These are phyloP conservation scores for Delphinapterus leucas DNA, from an alignment of 2,113 vertebrate genomes.

Conservation along the genomic window DNA sequence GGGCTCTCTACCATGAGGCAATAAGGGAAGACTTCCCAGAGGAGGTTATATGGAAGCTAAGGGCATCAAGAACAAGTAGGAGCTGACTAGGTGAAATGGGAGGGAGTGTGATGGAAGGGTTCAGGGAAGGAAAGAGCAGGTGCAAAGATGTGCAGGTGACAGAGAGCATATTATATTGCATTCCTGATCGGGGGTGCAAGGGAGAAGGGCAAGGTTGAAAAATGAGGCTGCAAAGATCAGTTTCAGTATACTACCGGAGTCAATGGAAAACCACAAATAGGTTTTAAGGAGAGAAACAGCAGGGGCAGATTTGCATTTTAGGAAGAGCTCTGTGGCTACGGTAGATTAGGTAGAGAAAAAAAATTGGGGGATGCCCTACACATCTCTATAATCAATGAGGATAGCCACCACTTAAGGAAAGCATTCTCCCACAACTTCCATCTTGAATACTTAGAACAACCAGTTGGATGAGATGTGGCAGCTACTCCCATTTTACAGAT, in stretches of 20 bases:
- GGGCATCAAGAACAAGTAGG: not conserved
- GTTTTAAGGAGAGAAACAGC: not conserved
- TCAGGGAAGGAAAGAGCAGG: not conserved
- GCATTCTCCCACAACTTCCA: accelerated
- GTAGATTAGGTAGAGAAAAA: not conserved
- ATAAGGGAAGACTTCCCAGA: not conserved
- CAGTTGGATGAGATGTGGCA: not conserved
- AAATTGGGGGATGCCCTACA: not conserved
- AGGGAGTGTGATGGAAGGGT: not conserved
- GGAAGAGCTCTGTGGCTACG: not conserved
- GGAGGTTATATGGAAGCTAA: not conserved
- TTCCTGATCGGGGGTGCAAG: accelerated
- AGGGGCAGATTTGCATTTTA: not conserved
- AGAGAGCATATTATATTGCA: not conserved
- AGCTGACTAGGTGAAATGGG: not conserved
- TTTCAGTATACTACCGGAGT: not conserved
- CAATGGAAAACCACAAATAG: not conserved
- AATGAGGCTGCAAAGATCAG: not conserved
- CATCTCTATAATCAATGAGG: not conserved
- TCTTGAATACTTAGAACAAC: not conserved
- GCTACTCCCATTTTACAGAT: not conserved
- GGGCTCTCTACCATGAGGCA: not conserved
- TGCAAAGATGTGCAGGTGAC: not conserved
- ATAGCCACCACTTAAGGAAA: not conserved
- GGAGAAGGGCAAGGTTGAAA: not conserved